Base-by-base conservation (phyloP, 2,888 invertebrate species). In the Nineta flava region DNA sequence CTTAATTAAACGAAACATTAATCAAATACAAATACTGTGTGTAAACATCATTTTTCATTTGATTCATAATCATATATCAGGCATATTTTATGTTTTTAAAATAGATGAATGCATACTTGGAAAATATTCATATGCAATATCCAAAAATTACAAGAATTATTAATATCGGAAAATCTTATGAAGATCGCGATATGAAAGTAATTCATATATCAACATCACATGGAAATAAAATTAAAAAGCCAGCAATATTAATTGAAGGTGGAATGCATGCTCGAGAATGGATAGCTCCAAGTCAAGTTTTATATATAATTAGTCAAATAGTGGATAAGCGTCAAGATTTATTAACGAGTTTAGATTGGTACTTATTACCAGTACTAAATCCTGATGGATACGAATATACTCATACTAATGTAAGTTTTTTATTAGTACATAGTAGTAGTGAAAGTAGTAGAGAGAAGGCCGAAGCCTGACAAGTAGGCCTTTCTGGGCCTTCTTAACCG, bases 351-450 rank as follows among this genome's bases (percentile, higher is more conserved):
- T 71, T 76, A 46, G 80, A 84, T 58, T 83, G 81, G 77, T 73
- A 77, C 55, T 65, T 81, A 16, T 53, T 82, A 53, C 83, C 84
- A 0, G 63, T 77, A 3, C 70, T 76, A 13, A 85, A 85, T 61
- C 82, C 83, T 15, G 84, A 85, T 62, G 84, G 84, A 0, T 84
- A 83, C 57, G 79, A 76, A 55, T 81, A 68, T 60, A 69, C 75
- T 0, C 74, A 74, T 54, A 69, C 68, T 9, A 55, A 48, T 19
- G 66, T 74, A 50, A 61, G 67, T 10, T 16, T 35, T 38, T 21
- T 3, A 6, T 19, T n/a, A n/a, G n/a, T n/a, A n/a, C n/a, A n/a
- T n/a, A n/a, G n/a, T n/a, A n/a, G n/a, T n/a, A n/a, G n/a, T n/a
- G n/a, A n/a, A n/a, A n/a, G n/a, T n/a, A n/a, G n/a, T n/a, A n/a